Evolutionary conservation across 2,888 invertebrate genomes (phyloP).

Genomic region (Papilio demoleus): DNA sequence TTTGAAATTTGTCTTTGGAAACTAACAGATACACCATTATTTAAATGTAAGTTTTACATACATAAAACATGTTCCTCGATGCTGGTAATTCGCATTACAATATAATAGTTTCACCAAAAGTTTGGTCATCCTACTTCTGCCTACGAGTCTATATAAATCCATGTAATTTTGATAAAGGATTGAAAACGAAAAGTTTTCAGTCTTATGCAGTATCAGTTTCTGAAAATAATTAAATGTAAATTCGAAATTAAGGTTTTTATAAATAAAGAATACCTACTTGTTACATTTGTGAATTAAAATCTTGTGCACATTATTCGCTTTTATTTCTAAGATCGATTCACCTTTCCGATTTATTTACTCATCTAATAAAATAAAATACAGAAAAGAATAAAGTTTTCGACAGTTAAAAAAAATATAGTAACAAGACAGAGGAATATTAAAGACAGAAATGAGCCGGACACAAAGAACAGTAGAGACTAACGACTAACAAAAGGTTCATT

Average conservation of each 20-base stretch:
- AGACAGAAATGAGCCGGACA: background rate
- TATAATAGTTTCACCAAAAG: no score
- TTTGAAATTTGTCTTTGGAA: background rate
- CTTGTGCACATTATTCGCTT: background rate
- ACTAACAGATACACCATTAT: no score
- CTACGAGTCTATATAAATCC: conserved; percentile 24
- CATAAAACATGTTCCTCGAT: no score
- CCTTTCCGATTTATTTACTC: no score
- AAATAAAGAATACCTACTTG: background rate
- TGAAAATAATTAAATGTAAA: background rate
- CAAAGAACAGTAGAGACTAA: conserved; percentile 6
- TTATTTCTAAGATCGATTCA: background rate
- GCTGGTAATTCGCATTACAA: no score
- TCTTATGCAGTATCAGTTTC: conserved; percentile 2
- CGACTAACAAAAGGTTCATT: conserved; percentile 19
- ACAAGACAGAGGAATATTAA: conserved; percentile 15
- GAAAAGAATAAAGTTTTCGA: background rate
- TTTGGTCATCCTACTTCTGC: conserved; percentile 3
- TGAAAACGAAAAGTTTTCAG: conserved; percentile 18
- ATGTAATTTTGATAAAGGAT: conserved; percentile 27
- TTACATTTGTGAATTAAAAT: no score
- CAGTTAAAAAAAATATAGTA: conserved; percentile 1
- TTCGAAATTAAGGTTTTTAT: background rate
- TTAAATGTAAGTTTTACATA: no score
- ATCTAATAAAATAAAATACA: background rate